These are phyloP conservation scores for Buathra laborator DNA, from an alignment of 2,888 invertebrate species.

Conservation along the genomic window DNA sequence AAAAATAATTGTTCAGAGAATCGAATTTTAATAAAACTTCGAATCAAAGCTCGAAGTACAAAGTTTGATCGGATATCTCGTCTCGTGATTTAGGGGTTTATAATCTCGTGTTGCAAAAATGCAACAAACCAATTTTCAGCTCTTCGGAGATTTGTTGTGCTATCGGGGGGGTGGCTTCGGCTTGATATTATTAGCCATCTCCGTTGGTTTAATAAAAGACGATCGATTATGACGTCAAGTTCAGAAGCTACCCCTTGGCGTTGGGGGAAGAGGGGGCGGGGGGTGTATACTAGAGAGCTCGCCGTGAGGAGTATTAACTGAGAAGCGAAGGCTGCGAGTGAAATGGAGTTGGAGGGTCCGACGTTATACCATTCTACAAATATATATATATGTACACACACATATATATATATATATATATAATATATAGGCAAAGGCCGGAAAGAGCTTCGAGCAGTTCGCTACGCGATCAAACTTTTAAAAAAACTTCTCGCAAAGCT, in stretches of 20 bases:
- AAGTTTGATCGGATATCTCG: background rate
- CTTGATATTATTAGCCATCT: constrained; percentile 60
- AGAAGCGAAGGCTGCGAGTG: constrained; percentile 64
- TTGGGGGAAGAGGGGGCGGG: constrained; percentile 1
- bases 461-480: constrained; percentile 53
- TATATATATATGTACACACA: background rate
- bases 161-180: constrained; percentile 21
- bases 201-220: constrained; percentile 66
- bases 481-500: constrained; percentile 49
- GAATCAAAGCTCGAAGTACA: background rate
- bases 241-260: constrained; percentile 69
- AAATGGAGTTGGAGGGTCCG: constrained; percentile 65
- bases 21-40: no score
- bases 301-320: constrained; percentile 39
- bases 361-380: constrained; percentile 35
- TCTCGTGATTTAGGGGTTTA: background rate
- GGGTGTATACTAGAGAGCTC: constrained; percentile 55
- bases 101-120: background rate
- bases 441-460: constrained; percentile 55
- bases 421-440: constrained; percentile 39
- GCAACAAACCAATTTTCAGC: background rate
- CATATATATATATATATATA: background rate
- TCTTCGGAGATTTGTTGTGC: background rate
- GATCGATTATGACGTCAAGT: constrained; percentile 69
- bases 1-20: no score